Evolutionary conservation across 2,888 invertebrate genomes (phyloP), one percentile per base, ranked within the genome.

Genomic region (Troides aeacus): DNA sequence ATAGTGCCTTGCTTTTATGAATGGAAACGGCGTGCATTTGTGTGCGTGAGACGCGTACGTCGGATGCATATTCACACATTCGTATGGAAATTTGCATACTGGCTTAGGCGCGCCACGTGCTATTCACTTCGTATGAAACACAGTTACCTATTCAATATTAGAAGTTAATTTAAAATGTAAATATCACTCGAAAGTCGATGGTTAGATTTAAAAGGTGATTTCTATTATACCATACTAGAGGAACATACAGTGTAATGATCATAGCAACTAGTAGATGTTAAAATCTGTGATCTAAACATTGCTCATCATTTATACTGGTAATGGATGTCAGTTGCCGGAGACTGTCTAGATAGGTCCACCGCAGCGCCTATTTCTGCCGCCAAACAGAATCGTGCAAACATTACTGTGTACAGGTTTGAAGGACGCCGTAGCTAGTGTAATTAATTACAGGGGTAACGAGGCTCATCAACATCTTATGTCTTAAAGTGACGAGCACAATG

Each of bases 1-100:
- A 88, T 91, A 89, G 89, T 89, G 83, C 85, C 85, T 85, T 84
- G 88, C 81, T 89, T 90, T 92, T 92, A 92, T 92, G 92, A 92
- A 92, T 92, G 92, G 90, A 89, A 84, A 81, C 74, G 75, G 78
- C 74, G 74, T 83, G 82, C 80, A 76, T 72, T 72, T 72, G 89
- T 87, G 87, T 90, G 88, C 72, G 89, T 86, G 82, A 72, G 76
- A 74, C 73, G 76, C 76, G 77, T 75, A 79, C 77, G 78, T 81
- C 76, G 74, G 74, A 81, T 79, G 78, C 76, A 77, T 76, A 81
- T 81, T 81, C 83, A 86, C 81, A 82, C 82, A 81, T 77, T 74
- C 75, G 72, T 69, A 72, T 42, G 56, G 69, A 73, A 74, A 92
- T 92, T 91, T 91, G 91, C 91, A 92, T 92, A 92, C 92, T 78